A percentile compares a stretch with the other conserved stretches of the same genome.
phyloP scores from a whole-genome alignment of 2,113 vertebrate genomes.

The Aegypius monachus region DNA sequence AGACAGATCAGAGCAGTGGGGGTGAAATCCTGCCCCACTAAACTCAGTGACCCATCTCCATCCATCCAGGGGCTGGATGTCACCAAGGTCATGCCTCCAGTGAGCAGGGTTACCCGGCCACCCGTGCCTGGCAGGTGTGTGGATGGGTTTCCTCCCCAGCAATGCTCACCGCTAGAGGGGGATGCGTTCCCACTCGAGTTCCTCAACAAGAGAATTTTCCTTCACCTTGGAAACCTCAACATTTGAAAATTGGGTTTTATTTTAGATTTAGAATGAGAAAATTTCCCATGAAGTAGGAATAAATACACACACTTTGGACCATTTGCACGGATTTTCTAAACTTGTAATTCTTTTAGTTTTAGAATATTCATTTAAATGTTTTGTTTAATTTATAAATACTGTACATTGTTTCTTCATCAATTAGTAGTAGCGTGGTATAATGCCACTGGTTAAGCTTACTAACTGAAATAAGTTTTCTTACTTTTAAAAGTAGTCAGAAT shows the following conservation, averaged over 20 bases:
- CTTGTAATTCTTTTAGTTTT: background rate
- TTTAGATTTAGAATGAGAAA: background rate
- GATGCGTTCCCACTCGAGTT: rapidly evolving
- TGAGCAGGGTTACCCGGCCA: rapidly evolving
- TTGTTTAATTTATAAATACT: background rate
- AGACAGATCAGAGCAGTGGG: background rate
- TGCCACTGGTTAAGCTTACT: background rate
- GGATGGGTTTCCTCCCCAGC: background rate
- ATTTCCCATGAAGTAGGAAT: background rate
- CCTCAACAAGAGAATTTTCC: background rate
- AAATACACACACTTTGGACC: background rate
- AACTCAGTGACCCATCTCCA: background rate
- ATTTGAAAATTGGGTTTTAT: background rate
- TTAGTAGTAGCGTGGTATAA: background rate
- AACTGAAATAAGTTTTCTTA: background rate
- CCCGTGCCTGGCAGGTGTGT: rapidly evolving
- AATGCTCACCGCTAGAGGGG: background rate
- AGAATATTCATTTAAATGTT: background rate
- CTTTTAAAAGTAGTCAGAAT: background rate
- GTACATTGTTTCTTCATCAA: background rate
- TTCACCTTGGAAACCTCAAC: rapidly evolving
- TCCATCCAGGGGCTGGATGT: background rate
- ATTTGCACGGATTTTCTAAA: background rate
- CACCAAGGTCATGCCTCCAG: background rate
- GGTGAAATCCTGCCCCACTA: background rate